These are phyloP conservation scores for Galerucella pusilla DNA, from an alignment of 2,888 invertebrate species.

Conservation along the genomic window DNA sequence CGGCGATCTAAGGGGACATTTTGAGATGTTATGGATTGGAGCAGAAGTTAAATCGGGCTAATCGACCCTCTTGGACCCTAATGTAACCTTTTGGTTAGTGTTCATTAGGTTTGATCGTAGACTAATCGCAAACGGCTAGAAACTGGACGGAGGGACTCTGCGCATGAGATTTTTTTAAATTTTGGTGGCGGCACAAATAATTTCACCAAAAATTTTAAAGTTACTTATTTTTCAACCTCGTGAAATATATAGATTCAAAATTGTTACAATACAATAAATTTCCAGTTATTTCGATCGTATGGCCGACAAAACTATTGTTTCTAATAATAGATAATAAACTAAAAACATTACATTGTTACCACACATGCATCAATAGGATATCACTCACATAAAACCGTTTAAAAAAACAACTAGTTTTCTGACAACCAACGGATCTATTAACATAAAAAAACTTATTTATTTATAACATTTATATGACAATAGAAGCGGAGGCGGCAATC, in stretches of 20 bases:
- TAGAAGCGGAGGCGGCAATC: constrained; percentile 3
- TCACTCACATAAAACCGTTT: not conserved
- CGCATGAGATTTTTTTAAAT: not conserved
- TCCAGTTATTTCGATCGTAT: too few species aligned
- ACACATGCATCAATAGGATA: not conserved
- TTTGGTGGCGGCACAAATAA: not conserved
- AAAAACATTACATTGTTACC: not conserved
- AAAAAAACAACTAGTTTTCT: not conserved
- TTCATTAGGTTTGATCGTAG: too few species aligned
- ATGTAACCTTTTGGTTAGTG: too few species aligned
- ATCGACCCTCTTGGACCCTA: too few species aligned
- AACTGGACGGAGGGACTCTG: too few species aligned
- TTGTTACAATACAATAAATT: too few species aligned
- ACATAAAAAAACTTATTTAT: constrained; percentile 3
- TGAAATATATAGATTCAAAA: too few species aligned
- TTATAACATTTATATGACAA: constrained; percentile 7
- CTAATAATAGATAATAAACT: not conserved
- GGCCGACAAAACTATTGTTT: not conserved
- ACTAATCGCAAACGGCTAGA: too few species aligned
- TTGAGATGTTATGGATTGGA: too few species aligned
- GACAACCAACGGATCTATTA: not conserved
- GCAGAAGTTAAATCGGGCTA: too few species aligned
- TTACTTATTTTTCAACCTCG: too few species aligned
- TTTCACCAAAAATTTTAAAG: not conserved
- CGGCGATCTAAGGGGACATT: too few species aligned